phyloP scores from a whole-genome alignment of 2,113 vertebrate species.

The Ictalurus punctatus region DNA sequence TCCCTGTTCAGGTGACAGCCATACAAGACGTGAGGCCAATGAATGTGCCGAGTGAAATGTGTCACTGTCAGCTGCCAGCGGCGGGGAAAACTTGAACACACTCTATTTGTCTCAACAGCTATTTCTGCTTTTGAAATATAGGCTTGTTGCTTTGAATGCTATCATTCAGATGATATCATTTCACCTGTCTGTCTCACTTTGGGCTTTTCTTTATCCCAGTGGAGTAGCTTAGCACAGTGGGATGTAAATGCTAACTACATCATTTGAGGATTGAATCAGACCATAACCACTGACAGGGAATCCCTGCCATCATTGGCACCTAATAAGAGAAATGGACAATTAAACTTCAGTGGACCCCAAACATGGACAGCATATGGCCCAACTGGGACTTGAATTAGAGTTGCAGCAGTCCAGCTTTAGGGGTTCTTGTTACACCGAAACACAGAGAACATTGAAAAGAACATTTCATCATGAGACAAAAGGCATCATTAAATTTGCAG shows the following conservation, averaged over 20 bases:
- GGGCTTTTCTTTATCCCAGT: neutral
- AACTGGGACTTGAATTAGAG: conserved; percentile 8
- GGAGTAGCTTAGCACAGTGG: neutral
- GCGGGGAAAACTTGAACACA: neutral
- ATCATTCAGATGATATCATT: neutral
- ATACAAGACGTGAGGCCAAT: conserved; percentile 24
- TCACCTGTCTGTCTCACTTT: neutral
- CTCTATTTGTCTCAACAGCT: conserved; percentile 21
- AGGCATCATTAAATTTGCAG: neutral
- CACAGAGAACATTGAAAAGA: neutral
- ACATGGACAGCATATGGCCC: conserved; percentile 22
- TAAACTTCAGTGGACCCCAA: neutral
- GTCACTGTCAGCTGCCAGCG: conserved; percentile 20
- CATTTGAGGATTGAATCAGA: neutral
- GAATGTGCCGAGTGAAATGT: conserved; percentile 33
- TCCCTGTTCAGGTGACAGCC: conserved; percentile 33
- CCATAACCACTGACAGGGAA: neutral
- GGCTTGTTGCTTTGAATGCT: neutral
- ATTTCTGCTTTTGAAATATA: conserved; percentile 36
- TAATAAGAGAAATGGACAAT: neutral
- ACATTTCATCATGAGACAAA: neutral
- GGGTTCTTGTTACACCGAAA: neutral
- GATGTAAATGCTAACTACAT: neutral
- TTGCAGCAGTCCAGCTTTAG: no score
- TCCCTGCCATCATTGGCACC: neutral